Base-by-base conservation (phyloP, 2,797 vertebrate species). In the Anolis apletophallus region DNA sequence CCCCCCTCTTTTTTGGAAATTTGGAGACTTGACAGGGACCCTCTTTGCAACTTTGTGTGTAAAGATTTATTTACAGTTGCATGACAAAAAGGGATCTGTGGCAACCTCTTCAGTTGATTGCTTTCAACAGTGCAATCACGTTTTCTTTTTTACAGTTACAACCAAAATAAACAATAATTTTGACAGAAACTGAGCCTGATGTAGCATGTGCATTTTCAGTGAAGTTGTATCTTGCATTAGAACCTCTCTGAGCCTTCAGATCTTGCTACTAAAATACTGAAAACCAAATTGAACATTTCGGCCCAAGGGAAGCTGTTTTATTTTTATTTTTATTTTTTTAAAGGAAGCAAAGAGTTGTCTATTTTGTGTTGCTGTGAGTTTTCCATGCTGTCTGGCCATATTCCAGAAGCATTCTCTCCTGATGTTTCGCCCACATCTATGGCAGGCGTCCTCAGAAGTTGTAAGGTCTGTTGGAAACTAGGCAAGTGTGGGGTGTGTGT, bases 61-160 rank as follows among this genome's bases (percentile, higher is more conserved):
- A 93, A 93, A 76, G 84, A 69, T 91, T 90, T 87, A 77, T 89
- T 71, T 94, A 90, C 90, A 73, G 76, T 92, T 93, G 90, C 79
- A 84, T 85, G 82, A 91, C 7, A 89, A 81, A 92, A 89, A 76
- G 93, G 84, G 83, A 88, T 59, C 74, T 90, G 85, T 94, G 92
- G 91, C 93, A 89, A 77, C 32, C 87, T 93, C 90, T 77, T 93
- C 90, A 88, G 94, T 96, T 94, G 95, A 89, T 95, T 92, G 94
- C 90, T 91, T 78, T 92, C 89, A 94, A 95, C 94, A 94, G 94
- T 96, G 95, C 95, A 96, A 93, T 79, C 95, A 95, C 95, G 91
- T 95, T 69, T 14, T 36, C 23, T 55, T 32, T 90, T 92, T 93
- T 95, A 94, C 95, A 95, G 95, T 96, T 95, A 93, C 95, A 94